Conservation (phyloP, 2,797 vertebrate genomes). For the Fistularia tabacaria region DNA sequence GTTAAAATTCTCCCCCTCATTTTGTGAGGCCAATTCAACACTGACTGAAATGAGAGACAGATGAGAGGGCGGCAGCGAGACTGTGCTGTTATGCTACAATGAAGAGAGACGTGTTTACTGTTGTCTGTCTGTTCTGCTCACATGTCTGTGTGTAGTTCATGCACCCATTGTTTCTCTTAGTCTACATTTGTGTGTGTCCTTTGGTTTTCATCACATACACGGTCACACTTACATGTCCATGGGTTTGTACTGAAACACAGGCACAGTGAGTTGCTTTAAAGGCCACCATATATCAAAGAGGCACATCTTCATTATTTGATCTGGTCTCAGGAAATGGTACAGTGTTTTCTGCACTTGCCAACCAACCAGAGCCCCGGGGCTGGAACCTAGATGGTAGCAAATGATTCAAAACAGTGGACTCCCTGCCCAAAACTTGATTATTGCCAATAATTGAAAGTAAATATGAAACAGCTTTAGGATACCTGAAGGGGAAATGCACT, state of each 20-base stretch:
- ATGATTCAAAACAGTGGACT: slow-evolving; percentile 29
- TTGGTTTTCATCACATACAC: slow-evolving; percentile 3
- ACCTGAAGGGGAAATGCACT: no score
- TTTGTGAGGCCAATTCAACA: slow-evolving; percentile 30
- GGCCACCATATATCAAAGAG: slow-evolving; percentile 30
- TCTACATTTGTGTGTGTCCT: slow-evolving; percentile 12
- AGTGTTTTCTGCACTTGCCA: slow-evolving; percentile 34
- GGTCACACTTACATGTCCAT: slow-evolving; percentile 4
- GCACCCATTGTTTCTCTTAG: slow-evolving; percentile 22
- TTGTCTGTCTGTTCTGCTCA: background rate
- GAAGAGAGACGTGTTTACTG: slow-evolving; percentile 18
- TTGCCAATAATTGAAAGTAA: slow-evolving; percentile 27
- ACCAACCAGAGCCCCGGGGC: background rate
- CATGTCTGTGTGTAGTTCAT: background rate
- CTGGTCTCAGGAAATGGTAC: slow-evolving; percentile 42
- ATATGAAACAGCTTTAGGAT: background rate
- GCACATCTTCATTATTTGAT: slow-evolving; percentile 56
- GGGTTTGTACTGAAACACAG: slow-evolving; percentile 26
- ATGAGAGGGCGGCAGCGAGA: slow-evolving; percentile 19
- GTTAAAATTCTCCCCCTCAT: slow-evolving; percentile 39
- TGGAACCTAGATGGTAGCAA: no score
- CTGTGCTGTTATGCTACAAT: background rate
- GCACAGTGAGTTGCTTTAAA: slow-evolving; percentile 29
- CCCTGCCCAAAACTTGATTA: slow-evolving; percentile 42
- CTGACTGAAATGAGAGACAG: slow-evolving; percentile 34